A percentile compares a stretch with the other conserved stretches of the same genome.
Conservation (phyloP, 2,113 vertebrate genomes). For the Nibea coibor region DNA sequence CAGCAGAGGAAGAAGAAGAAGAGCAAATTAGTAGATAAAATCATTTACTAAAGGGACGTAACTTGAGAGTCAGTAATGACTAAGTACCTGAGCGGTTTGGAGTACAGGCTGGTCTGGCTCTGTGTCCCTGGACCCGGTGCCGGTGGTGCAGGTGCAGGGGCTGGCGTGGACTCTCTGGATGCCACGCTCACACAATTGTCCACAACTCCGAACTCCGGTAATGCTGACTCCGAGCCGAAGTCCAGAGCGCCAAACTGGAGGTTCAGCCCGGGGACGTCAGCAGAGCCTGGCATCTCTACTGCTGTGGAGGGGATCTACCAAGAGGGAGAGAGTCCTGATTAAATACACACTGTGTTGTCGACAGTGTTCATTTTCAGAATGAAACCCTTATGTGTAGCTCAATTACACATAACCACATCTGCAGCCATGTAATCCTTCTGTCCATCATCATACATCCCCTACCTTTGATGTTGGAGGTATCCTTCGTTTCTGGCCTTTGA, state of each 20-base stretch:
- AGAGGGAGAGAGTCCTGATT: too few relatives aligned
- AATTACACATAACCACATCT: background rate
- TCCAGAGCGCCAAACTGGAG: slow-evolving; percentile 97
- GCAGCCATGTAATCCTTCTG: background rate
- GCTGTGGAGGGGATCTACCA: slow-evolving; percentile 93
- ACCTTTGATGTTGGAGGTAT: slow-evolving; percentile 93
- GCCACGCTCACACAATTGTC: slow-evolving; percentile 84
- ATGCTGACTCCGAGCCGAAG: slow-evolving; percentile 92
- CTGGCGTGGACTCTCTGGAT: slow-evolving; percentile 78
- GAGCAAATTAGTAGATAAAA: background rate
- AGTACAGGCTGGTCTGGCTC: slow-evolving; percentile 90
- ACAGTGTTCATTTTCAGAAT: background rate
- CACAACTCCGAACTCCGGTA: slow-evolving; percentile 89
- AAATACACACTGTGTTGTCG: background rate
- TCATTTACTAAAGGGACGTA: background rate
- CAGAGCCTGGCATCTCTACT: slow-evolving; percentile 96
- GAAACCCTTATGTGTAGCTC: background rate
- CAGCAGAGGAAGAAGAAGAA: background rate
- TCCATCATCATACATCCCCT: background rate
- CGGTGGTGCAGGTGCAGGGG: slow-evolving; percentile 41
- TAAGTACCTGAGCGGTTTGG: slow-evolving; percentile 89
- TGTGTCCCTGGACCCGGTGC: slow-evolving; percentile 70
- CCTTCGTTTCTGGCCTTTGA: slow-evolving; percentile 92
- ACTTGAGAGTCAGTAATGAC: background rate
- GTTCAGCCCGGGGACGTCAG: slow-evolving; percentile 92